Percentiles rank a stretch among this genome's conserved stretches.
Conservation (phyloP, 1,140 invertebrate species). For the Mactra quadrangularis region DNA sequence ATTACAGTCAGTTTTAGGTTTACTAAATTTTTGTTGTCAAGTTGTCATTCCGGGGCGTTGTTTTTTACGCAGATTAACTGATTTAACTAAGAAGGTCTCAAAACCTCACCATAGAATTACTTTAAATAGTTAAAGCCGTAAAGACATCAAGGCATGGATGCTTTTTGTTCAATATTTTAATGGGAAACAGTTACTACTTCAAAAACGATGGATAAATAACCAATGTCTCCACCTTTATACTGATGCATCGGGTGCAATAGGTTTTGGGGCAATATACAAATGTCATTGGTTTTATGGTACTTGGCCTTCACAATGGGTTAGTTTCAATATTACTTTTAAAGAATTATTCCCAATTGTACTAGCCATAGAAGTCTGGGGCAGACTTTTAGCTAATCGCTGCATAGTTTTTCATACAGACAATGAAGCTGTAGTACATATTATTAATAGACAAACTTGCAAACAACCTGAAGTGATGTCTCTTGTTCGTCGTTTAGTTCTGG, state of each 20-base stretch:
- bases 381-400: background rate
- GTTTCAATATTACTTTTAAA: constrained; percentile 1
- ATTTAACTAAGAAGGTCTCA: constrained; percentile 46
- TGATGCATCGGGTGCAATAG: constrained; percentile 50
- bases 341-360: constrained; percentile 4
- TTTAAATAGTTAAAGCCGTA: constrained; percentile 13
- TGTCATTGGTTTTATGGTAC: constrained; percentile 41
- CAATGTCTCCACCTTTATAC: constrained; percentile 37
- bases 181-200: constrained; percentile 26
- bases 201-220: constrained; percentile 39
- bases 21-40: constrained; percentile 56
- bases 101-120: constrained; percentile 56
- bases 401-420: background rate
- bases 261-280: constrained; percentile 50
- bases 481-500: background rate
- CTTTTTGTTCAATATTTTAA: constrained; percentile 51
- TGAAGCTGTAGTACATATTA: background rate
- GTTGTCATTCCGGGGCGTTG: constrained; percentile 40
- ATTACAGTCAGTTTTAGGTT: constrained; percentile 55
- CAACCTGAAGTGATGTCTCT: background rate
- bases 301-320: constrained; percentile 1
- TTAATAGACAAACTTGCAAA: background rate
- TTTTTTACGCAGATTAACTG: constrained; percentile 54
- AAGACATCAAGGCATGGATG: constrained; percentile 30
- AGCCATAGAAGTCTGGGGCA: background rate